A percentile compares a stretch with the other conserved stretches of the same genome.
Evolutionary conservation across 2,113 vertebrate species (phyloP).

Genomic region (Cacatua alba): DNA sequence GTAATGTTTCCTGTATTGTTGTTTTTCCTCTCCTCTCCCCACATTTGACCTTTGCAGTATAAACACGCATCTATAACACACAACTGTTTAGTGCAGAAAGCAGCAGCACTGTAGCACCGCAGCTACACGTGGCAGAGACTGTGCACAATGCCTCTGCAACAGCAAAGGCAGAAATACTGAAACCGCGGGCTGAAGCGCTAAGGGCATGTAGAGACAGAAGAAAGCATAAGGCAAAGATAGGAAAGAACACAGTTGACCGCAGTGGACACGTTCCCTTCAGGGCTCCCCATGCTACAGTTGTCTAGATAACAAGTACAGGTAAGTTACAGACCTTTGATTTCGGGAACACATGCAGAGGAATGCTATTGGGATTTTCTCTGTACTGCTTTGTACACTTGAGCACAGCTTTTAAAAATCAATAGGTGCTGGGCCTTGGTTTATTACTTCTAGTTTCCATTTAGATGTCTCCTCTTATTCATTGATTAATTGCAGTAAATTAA

Average conservation of each 20-base stretch:
- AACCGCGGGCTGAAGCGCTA: not conserved
- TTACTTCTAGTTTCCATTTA: not conserved
- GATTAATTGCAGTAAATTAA: not conserved
- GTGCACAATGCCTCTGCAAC: accelerated
- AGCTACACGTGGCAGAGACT: accelerated
- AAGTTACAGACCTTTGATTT: not conserved
- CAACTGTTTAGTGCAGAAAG: not conserved
- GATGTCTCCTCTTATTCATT: not conserved
- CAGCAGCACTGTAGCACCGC: not conserved
- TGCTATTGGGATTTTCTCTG: not conserved
- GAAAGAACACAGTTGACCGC: not conserved
- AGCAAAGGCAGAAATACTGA: not conserved
- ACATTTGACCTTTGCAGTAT: not conserved
- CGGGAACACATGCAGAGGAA: not conserved
- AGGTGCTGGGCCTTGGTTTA: not conserved
- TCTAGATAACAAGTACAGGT: not conserved
- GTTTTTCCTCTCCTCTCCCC: not conserved
- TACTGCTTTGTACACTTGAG: not conserved
- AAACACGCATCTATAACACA: not conserved
- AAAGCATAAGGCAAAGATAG: not conserved
- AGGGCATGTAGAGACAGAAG: accelerated
- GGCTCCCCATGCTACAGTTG: not conserved
- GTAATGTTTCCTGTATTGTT: not conserved
- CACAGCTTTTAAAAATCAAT: not conserved
- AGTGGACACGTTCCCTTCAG: not conserved